Conservation (phyloP, 2,797 vertebrate genomes). For the Ataeniobius toweri region DNA sequence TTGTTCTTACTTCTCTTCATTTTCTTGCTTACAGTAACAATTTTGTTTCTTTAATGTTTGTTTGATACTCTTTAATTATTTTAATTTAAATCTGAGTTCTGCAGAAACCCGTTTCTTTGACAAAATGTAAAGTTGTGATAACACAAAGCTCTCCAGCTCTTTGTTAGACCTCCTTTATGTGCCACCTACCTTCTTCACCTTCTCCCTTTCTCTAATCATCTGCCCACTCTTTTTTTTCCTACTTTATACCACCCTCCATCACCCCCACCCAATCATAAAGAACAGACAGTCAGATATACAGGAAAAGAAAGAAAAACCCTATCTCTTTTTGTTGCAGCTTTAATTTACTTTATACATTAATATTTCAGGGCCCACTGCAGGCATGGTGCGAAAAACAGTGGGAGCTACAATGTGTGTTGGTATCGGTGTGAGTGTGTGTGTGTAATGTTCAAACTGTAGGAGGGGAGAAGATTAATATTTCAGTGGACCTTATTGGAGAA, state of each 20-base stretch:
- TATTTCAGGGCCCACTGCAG: constrained; percentile 83
- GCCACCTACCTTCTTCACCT: constrained; percentile 50
- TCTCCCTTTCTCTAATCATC: constrained; percentile 37
- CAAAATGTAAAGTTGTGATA: constrained; percentile 17
- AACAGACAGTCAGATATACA: constrained; percentile 78
- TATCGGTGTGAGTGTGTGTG: constrained; percentile 46
- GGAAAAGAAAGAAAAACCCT: constrained; percentile 73
- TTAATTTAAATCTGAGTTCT: constrained; percentile 7
- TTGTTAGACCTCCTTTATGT: constrained; percentile 53
- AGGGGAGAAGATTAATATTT: constrained; percentile 83
- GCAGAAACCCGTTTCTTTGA: constrained; percentile 25
- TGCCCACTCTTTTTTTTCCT: constrained; percentile 42
- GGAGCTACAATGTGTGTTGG: constrained; percentile 68
- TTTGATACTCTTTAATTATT: background rate
- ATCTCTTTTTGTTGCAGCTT: constrained; percentile 82
- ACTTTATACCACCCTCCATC: constrained; percentile 45
- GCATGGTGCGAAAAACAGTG: constrained; percentile 70
- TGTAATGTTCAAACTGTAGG: constrained; percentile 63
- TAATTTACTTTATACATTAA: constrained; percentile 87
- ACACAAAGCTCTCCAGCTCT: constrained; percentile 24
- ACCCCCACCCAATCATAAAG: constrained; percentile 72
- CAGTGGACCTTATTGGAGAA: constrained; percentile 81
- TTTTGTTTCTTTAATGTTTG: constrained; percentile 20
- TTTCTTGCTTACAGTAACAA: constrained; percentile 4
- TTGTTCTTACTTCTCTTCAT: constrained; percentile 26